phyloP scores from a whole-genome alignment of 2,888 invertebrate genomes.

The Hydroisotoma schaefferi region DNA sequence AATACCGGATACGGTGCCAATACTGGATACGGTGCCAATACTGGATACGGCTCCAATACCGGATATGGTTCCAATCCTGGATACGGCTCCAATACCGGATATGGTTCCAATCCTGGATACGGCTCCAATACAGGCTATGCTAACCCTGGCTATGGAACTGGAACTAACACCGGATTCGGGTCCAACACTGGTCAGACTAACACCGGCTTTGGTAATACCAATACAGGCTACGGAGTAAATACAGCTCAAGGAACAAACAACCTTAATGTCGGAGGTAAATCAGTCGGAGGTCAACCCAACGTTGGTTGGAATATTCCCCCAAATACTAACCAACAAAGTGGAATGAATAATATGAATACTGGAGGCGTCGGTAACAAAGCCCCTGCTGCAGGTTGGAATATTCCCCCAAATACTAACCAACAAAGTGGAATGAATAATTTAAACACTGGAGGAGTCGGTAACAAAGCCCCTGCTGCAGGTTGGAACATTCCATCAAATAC shows the following conservation, averaged over 20 bases:
- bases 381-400: slow-evolving; percentile 1
- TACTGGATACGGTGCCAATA: slow-evolving; percentile 22
- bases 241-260: slow-evolving; percentile 18
- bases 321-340: too few relatives aligned
- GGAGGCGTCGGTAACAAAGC: slow-evolving; percentile 13
- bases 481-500: background rate
- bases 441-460: slow-evolving; percentile 21
- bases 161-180: slow-evolving; percentile 6
- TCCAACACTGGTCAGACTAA: background rate
- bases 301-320: slow-evolving; percentile 38
- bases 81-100: slow-evolving; percentile 12
- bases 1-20: slow-evolving; percentile 22
- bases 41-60: slow-evolving; percentile 20
- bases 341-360: too few relatives aligned
- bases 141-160: slow-evolving; percentile 18
- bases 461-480: slow-evolving; percentile 12
- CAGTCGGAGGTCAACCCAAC: slow-evolving; percentile 21
- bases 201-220: background rate
- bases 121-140: slow-evolving; percentile 17
- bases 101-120: slow-evolving; percentile 23
- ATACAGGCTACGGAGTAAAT: background rate
- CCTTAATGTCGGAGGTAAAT: slow-evolving; percentile 21
- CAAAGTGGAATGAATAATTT: slow-evolving; percentile 24
- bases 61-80: slow-evolving; percentile 12
- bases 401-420: background rate